These are phyloP conservation scores for Erpetoichthys calabaricus DNA, from an alignment of 2,797 vertebrate species.

Conservation along the genomic window DNA sequence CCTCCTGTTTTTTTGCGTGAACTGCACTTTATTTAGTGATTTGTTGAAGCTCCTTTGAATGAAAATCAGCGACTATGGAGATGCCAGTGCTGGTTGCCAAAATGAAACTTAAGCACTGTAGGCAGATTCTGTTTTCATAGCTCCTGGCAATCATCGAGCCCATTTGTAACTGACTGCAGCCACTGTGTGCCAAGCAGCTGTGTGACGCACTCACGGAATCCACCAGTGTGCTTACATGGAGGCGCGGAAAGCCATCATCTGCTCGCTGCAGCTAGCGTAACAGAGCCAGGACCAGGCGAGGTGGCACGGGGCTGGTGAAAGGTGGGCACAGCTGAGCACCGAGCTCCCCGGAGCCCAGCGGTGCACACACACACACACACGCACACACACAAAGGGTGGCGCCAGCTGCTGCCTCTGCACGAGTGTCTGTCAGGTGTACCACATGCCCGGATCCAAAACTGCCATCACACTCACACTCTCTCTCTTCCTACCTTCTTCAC, in stretches of 20 bases:
- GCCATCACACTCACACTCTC: too few relatives aligned
- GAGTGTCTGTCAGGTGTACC: too few relatives aligned
- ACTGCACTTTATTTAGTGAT: too few relatives aligned
- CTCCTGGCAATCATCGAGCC: neutral
- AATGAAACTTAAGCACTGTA: constrained; percentile 6
- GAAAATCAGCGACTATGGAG: neutral
- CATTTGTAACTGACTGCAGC: neutral
- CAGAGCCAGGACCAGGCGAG: neutral
- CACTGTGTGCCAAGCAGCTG: neutral
- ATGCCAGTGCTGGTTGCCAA: neutral
- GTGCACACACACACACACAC: neutral
- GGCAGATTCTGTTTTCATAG: neutral
- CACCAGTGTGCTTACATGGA: neutral
- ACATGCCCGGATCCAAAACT: too few relatives aligned
- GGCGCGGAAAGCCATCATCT: neutral
- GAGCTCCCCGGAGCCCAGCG: constrained; percentile 1
- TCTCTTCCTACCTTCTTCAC: too few relatives aligned
- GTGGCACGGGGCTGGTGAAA: neutral
- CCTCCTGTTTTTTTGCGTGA: neutral
- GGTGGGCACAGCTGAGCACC: neutral
- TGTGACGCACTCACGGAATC: neutral
- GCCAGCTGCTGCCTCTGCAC: too few relatives aligned
- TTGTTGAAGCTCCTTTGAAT: too few relatives aligned
- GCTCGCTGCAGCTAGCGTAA: neutral
- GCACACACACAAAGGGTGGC: too few relatives aligned